Base-by-base conservation (phyloP, 2,113 vertebrate species). In the Sialia sialis region DNA sequence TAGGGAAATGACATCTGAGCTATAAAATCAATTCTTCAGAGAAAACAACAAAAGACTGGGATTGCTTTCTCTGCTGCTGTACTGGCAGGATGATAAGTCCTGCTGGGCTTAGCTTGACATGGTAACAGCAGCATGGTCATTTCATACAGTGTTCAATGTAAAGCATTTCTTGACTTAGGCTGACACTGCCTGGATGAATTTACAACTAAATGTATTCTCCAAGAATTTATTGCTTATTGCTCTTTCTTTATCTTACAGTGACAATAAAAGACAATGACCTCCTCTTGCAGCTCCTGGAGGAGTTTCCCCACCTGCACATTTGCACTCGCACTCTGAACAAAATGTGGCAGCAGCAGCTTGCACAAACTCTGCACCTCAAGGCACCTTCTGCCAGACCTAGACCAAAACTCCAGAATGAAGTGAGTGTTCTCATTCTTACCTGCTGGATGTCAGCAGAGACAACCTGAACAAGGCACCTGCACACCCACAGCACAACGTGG, bases 311-410 rank as follows among this genome's bases (percentile, higher is more conserved):
- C 75, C 98, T 99, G 58, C 98, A 97, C 73, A 95, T 99, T 89
- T 99, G 99, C 51, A 95, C 97, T 19, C 98, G 97, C 9, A 94
- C 98, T 6, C 94, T 99, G 87, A 97, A 96, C 36, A 97, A 93
- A 89, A 99, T 99, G 99, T 99, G 99, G 99, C 98, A 97, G 89
- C 98, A 97, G 96, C 99, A 99, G 97, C 97, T 98, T 46, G 97
- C 97, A 62, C 99, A 99, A 68, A 92, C 98, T 39, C 96, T 98
- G 64, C 97, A 97, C 51, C 98, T 99, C 36, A 97, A 70, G 55
- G 97, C 95, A 76, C 90, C 98, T 32, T 81, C 93, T 55, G 93
- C 95, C 67, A 97, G 93, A 68, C 95, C 87, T 11, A 97, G 89
- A 80, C 86, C 94, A 84, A 98, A 98, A 92, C 97, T 98, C 46